Conservation (phyloP, 2,797 vertebrate genomes). For the Carduelis carduelis region DNA sequence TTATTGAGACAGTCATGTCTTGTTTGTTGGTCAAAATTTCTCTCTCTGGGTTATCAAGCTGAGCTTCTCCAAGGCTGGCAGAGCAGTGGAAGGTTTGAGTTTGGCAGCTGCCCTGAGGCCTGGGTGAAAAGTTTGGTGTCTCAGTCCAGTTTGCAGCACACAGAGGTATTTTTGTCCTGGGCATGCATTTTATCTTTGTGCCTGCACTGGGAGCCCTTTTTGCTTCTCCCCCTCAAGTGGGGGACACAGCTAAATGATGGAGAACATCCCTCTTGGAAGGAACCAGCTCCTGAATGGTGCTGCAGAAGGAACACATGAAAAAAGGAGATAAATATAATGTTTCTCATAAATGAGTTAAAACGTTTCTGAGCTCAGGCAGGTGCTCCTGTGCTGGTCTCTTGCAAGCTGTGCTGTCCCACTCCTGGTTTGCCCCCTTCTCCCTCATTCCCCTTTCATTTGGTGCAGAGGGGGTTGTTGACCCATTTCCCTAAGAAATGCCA, state of each 20-base stretch:
- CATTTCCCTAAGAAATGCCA: background rate
- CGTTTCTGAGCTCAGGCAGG: background rate
- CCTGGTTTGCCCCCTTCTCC: rapidly evolving
- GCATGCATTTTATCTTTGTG: rapidly evolving
- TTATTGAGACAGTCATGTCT: background rate
- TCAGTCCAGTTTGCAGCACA: background rate
- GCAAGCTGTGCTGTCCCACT: background rate
- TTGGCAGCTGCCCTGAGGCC: background rate
- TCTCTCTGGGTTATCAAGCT: background rate
- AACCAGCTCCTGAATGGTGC: background rate
- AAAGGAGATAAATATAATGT: background rate
- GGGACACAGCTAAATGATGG: rapidly evolving
- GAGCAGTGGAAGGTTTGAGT: background rate
- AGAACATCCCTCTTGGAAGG: background rate
- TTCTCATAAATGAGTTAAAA: background rate
- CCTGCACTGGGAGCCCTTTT: background rate
- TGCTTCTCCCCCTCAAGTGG: background rate
- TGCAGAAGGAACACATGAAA: background rate
- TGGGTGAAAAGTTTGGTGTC: background rate
- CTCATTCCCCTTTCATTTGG: background rate
- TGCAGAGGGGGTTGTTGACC: background rate
- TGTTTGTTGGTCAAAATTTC: background rate
- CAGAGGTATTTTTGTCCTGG: rapidly evolving
- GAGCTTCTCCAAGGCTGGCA: background rate
- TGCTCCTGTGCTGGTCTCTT: background rate